Base-by-base conservation (phyloP, 1,140 invertebrate genomes). In the Drosophila obscura region DNA sequence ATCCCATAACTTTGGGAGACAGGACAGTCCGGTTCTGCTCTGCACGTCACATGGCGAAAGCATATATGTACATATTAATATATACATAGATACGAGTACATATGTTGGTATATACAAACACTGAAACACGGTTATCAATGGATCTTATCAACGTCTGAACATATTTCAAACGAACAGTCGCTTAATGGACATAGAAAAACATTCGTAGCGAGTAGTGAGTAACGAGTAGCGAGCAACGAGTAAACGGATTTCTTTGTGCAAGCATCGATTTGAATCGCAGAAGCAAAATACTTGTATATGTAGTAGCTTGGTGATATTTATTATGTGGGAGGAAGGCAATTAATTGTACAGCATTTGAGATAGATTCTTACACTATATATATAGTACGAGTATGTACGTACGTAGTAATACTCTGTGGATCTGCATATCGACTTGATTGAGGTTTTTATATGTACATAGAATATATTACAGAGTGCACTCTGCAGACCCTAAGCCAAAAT, bases 281-380 rank as follows among this genome's bases (percentile, higher is more conserved):
- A 69, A 69, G 67, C 64, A 69, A 50, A 39, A 11, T 39, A 39
- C 35, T 39, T 39, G 3, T 39, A 39, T 11, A 28, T 28, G 50
- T 68, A 61, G 68, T 57, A 44, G 16, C 4, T 69, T 69, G 75
- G 80, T 80, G 52, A 19, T 66, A 48, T 64, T 69, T 84, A 50
- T 31, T 83, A 83, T 80, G 60, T 50, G 65, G 49, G 62, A 35
- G 19, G 19, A 35, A n/a, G 62, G 24, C 46, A 45, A 35, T 55
- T 45, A 45, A 45, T 60, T 19, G 35, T 69, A 66, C 39, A 41
- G 31, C 19, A 22, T 11, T 24, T 69, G 35, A 67, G 61, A 45
- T 39, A 53, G 35, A 31, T 8, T 31, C 28, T 31, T 31, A 31
- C 7, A 6, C 7, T 31, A 31, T 31, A 31, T 7, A 7, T 24